Conservation (phyloP, 1,140 invertebrate species). For the roundworm (Caenorhabditis elegans) region DNA sequence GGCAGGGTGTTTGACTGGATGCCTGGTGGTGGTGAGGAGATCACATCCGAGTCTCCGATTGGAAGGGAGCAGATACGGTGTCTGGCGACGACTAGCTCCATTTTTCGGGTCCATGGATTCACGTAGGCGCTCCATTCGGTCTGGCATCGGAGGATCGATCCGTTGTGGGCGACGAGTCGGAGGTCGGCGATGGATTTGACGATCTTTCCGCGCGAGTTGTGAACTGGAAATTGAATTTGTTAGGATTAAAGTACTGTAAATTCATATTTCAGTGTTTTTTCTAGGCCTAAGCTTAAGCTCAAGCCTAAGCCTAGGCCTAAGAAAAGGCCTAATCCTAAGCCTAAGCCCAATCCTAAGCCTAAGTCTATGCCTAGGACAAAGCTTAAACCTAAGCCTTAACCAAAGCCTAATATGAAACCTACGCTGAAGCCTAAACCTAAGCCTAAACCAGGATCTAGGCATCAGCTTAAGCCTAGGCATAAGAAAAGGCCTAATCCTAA, state of each 20-base stretch:
- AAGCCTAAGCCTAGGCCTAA: no score
- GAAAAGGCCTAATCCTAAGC: no score
- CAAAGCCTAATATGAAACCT: no score
- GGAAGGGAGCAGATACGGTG: constrained; percentile 73
- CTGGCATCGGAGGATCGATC: constrained; percentile 67
- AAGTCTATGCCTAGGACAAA: no score
- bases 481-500: no score
- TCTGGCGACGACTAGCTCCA: constrained; percentile 87
- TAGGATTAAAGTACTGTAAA: not conserved
- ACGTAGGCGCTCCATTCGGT: constrained; percentile 91
- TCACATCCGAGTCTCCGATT: constrained; percentile 41
- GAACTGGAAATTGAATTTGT: constrained; percentile 51
- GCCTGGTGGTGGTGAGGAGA: not conserved
- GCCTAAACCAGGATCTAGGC: no score
- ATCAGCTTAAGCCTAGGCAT: no score
- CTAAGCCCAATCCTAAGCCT: no score
- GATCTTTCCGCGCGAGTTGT: constrained; percentile 48
- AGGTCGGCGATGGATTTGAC: constrained; percentile 53
- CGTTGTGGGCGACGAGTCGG: constrained; percentile 60
- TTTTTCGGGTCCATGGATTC: constrained; percentile 85
- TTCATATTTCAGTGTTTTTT: no score
- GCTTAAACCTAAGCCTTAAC: no score
- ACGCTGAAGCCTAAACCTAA: no score
- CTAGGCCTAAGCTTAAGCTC: no score
- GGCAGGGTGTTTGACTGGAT: constrained; percentile 12